Evolutionary conservation across 2,888 invertebrate species (phyloP).

Genomic region (Pyrrhia umbra): DNA sequence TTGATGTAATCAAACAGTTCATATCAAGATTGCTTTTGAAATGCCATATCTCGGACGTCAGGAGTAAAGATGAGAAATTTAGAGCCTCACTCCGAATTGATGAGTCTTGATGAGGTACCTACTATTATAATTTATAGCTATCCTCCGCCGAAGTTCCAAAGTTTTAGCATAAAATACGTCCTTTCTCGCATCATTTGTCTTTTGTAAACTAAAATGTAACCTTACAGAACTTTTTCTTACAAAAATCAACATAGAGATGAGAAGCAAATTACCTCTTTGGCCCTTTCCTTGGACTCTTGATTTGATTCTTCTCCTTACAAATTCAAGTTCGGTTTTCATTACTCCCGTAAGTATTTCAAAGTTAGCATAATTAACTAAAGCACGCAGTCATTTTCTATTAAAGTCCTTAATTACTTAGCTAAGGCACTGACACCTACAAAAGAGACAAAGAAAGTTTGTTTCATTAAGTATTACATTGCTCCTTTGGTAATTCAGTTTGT

Average conservation of each 20-base stretch:
- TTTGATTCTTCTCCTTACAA: conserved; percentile 20
- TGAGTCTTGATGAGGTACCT: too few species aligned
- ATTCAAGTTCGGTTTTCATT: conserved; percentile 25
- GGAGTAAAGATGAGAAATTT: too few species aligned
- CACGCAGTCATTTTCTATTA: conserved; percentile 23
- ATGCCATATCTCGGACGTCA: too few species aligned
- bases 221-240: conserved; percentile 1
- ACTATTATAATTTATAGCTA: neutral
- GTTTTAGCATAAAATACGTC: neutral
- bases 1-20: too few species aligned
- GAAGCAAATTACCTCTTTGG: conserved; percentile 6
- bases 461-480: conserved; percentile 28
- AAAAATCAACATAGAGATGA: conserved; percentile 28
- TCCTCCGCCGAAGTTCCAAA: neutral
- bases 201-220: neutral
- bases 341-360: neutral
- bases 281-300: neutral
- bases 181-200: neutral
- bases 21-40: too few species aligned
- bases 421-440: neutral
- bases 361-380: conserved; percentile 29
- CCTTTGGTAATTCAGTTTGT: conserved; percentile 13
- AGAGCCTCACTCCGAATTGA: too few species aligned
- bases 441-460: conserved; percentile 21
- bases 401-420: conserved; percentile 30